phyloP scores from a whole-genome alignment of 2,797 vertebrate species.

The Avahi laniger region DNA sequence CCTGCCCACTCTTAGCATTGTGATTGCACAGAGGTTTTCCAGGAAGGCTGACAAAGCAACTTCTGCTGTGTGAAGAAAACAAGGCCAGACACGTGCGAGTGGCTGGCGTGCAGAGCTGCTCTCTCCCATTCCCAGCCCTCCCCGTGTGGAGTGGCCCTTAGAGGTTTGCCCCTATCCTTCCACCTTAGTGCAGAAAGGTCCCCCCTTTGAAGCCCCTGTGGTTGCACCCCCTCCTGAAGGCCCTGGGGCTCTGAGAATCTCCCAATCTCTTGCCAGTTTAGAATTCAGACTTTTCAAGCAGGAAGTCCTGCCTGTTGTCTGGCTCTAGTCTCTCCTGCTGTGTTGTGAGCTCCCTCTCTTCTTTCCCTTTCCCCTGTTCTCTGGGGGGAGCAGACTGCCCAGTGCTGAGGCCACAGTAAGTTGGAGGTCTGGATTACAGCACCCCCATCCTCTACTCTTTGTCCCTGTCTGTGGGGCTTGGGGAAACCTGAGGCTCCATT shows the following conservation, averaged over 20 bases:
- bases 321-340: not conserved
- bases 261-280: not conserved
- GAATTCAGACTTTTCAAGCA: not conserved
- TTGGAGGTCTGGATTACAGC: not conserved
- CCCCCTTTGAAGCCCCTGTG: not conserved
- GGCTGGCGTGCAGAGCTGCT: not conserved
- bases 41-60: conserved; percentile 61
- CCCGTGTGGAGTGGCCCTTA: rapidly evolving
- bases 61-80: conserved; percentile 46
- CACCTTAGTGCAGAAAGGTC: not conserved
- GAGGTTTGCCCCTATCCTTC: not conserved
- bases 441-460: not conserved
- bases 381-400: not conserved
- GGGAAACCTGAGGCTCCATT: not conserved
- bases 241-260: not conserved
- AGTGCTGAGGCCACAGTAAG: not conserved
- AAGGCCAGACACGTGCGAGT: not conserved
- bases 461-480: not conserved
- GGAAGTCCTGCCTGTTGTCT: not conserved
- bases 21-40: not conserved
- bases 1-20: not conserved
- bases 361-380: not conserved
- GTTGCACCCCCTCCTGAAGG: not conserved
- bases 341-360: not conserved
- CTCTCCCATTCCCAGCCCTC: not conserved